A percentile compares a stretch with the other conserved stretches of the same genome.
Evolutionary conservation across 1,140 invertebrate species (phyloP).

Genomic region (Goniozus legneri): DNA sequence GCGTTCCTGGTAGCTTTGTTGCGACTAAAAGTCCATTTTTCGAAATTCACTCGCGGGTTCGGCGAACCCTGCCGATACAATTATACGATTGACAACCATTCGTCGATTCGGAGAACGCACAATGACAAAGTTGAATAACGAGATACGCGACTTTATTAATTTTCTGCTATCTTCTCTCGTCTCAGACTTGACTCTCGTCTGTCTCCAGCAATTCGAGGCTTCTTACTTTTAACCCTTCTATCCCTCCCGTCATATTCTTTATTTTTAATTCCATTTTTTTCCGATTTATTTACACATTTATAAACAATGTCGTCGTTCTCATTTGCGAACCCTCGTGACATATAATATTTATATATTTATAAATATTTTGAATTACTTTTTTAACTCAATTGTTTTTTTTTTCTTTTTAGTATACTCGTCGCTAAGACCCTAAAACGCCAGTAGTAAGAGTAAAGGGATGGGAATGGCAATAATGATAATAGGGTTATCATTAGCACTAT

Average conservation of each 20-base stretch:
- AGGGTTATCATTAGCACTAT: background rate
- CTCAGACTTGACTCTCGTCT: background rate
- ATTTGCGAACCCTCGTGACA: constrained; percentile 14
- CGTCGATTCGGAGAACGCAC: too few species aligned
- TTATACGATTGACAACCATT: constrained; percentile 19
- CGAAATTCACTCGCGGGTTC: background rate
- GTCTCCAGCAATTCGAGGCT: background rate
- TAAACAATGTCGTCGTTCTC: constrained; percentile 23
- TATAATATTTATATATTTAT: constrained; percentile 18
- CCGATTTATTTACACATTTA: constrained; percentile 30
- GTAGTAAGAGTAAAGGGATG: constrained; percentile 34
- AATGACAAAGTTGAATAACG: too few species aligned
- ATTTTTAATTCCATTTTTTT: constrained; percentile 17
- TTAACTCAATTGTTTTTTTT: too few species aligned
- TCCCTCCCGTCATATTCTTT: constrained; percentile 7
- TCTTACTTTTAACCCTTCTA: background rate
- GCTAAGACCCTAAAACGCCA: constrained; percentile 30
- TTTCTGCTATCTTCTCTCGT: background rate
- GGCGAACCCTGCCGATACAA: too few species aligned
- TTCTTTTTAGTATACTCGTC: constrained; percentile 29
- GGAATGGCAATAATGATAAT: constrained; percentile 25
- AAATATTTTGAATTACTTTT: constrained; percentile 21
- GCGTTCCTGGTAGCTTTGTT: background rate
- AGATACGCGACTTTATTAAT: too few species aligned
- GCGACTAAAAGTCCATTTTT: too few species aligned